Percentiles rank a stretch among this genome's conserved stretches.
These are phyloP conservation scores for Achlya flavicornis DNA, from an alignment of 2,888 invertebrate species.

Conservation along the genomic window DNA sequence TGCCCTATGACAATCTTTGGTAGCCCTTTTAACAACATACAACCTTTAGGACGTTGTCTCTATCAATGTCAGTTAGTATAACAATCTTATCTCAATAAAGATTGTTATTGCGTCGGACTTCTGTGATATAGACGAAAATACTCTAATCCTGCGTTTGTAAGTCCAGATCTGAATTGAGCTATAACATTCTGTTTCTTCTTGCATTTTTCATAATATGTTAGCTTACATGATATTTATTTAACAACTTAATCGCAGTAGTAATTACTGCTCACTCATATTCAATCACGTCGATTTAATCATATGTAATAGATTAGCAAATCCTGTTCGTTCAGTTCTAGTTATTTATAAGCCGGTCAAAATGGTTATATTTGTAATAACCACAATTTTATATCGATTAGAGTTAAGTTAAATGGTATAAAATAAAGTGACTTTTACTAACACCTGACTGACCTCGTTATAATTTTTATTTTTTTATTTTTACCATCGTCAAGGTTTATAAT, in stretches of 20 bases:
- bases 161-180: too few relatives aligned
- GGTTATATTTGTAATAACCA: not conserved
- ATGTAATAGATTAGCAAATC: not conserved
- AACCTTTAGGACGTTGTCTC: too few relatives aligned
- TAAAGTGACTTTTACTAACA: not conserved
- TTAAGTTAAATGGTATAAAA: not conserved
- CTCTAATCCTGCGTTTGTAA: too few relatives aligned
- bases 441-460: not conserved
- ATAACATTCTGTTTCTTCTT: not conserved
- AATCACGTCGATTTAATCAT: not conserved
- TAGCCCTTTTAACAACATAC: too few relatives aligned
- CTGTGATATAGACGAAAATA: too few relatives aligned
- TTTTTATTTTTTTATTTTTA: not conserved
- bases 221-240: not conserved
- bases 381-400: not conserved
- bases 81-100: too few relatives aligned
- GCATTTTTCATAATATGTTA: not conserved
- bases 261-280: too few relatives aligned
- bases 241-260: not conserved
- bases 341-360: not conserved
- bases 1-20: too few relatives aligned
- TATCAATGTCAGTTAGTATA: too few relatives aligned
- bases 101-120: too few relatives aligned
- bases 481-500: not conserved
- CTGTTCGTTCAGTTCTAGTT: not conserved